Evolutionary conservation across 2,888 invertebrate species (phyloP), one percentile per base, ranked within the genome.

Genomic region (Thera obeliscata): DNA sequence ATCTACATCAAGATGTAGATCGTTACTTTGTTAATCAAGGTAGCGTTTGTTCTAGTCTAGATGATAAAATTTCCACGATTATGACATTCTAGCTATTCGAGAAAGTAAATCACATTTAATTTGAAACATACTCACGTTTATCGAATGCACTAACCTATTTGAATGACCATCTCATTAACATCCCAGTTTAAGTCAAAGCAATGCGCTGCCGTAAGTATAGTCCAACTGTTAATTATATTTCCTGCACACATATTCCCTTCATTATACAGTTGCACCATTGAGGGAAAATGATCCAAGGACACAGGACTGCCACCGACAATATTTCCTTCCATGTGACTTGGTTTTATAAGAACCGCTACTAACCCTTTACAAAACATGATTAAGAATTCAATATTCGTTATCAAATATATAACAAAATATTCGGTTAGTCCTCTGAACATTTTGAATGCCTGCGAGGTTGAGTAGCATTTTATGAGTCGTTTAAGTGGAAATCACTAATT

Each of bases 141-240:
- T 7, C 1, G 9, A 9, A 9, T 46, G n/a, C 6, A 8, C 87
- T 83, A 74, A 89, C 90, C 89, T 9, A 81, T 77, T 79, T 85
- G 84, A 48, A 91, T 64, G 5, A 74, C 71, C 81, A 91, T 87
- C 6, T 86, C 77, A 0, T 76, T 60, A 2, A 75, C 60, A 49
- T 87, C 75, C 9, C 73, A 76, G 66, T 87, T 88, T 2, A 64
- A 62, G 38, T 84, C 84, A 36, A 91, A 83, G 63, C 91, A 91
- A 71, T 91, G 91, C 0, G 86, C 91, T 1, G 90, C 83, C 0
- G 91, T 88, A 22, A 90, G 70, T 2, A 90, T 59, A 2, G 81
- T 71, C 83, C 87, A 89, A 50, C 85, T 87, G 58, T 85, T 86
- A 2, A 91, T 5, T 6, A 91, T 86, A 0, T 80, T 82, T 0